Evolutionary conservation across 2,888 invertebrate species (phyloP).

Genomic region (Arge pagana): DNA sequence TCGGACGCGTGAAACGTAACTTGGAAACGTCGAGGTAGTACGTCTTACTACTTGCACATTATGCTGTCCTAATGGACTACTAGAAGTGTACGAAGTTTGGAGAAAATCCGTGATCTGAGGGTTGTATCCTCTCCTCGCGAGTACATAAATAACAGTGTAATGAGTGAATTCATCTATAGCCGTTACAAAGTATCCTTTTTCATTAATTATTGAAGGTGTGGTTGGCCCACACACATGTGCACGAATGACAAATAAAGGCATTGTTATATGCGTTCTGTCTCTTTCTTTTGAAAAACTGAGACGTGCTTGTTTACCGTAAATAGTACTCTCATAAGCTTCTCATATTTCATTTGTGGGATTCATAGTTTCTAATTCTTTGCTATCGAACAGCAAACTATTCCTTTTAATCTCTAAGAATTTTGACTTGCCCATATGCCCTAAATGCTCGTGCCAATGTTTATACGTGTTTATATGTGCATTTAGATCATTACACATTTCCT

Average conservation of each 20-base stretch:
- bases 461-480: conserved; percentile 7
- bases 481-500: conserved; percentile 3
- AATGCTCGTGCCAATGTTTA: conserved; percentile 21
- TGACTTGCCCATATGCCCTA: conserved; percentile 21
- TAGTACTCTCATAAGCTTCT: conserved; percentile 24
- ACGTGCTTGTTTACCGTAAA: background rate
- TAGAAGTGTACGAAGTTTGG: too few relatives aligned
- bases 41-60: too few relatives aligned
- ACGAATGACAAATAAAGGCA: background rate
- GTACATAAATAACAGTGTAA: conserved; percentile 25
- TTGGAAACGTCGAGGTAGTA: too few relatives aligned
- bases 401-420: conserved; percentile 22
- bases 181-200: background rate
- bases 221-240: too few relatives aligned
- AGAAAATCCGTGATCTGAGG: too few relatives aligned
- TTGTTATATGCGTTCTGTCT: background rate
- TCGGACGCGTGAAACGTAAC: too few relatives aligned
- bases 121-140: too few relatives aligned
- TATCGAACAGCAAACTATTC: conserved; percentile 12
- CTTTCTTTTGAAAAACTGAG: background rate
- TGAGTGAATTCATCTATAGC: background rate
- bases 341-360: conserved; percentile 22
- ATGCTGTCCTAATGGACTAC: too few relatives aligned
- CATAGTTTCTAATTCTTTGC: conserved; percentile 5
- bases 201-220: too few relatives aligned